Conservation (phyloP, 1,140 invertebrate species). For the Lepidurus arcticus region DNA sequence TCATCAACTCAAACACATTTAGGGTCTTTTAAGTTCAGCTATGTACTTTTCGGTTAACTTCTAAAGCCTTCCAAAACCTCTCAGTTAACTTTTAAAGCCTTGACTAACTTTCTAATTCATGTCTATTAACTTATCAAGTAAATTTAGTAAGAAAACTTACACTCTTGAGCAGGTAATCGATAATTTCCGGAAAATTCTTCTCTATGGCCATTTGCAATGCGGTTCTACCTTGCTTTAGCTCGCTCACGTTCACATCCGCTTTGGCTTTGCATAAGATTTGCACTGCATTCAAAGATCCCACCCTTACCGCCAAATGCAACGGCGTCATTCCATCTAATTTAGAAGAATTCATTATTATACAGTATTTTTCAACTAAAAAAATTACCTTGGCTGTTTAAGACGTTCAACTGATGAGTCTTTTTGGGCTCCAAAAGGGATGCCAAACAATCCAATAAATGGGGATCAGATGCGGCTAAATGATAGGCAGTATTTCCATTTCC, state of each 20-base stretch:
- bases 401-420: constrained; percentile 12
- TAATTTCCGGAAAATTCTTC: constrained; percentile 22
- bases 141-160: constrained; percentile 26
- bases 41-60: too few species aligned
- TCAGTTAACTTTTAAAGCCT: too few species aligned
- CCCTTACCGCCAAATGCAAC: constrained; percentile 31
- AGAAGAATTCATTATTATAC: not conserved
- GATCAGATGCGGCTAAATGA: constrained; percentile 25
- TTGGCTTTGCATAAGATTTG: constrained; percentile 28
- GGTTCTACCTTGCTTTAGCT: constrained; percentile 31
- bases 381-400: constrained; percentile 28
- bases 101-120: not conserved
- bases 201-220: constrained; percentile 34
- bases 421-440: constrained; percentile 10
- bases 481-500: constrained; percentile 25
- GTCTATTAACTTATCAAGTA: not conserved
- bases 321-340: constrained; percentile 27
- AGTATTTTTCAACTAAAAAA: not conserved
- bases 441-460: constrained; percentile 28
- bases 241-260: constrained; percentile 30
- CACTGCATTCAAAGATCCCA: constrained; percentile 23
- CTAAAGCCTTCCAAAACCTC: too few species aligned
- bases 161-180: constrained; percentile 24
- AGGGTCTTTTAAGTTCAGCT: too few species aligned
- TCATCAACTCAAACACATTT: constrained; percentile 1